A percentile compares a stretch with the other conserved stretches of the same genome.
phyloP scores from a whole-genome alignment of 2,797 vertebrate species.

The Steatocranus sp. region DNA sequence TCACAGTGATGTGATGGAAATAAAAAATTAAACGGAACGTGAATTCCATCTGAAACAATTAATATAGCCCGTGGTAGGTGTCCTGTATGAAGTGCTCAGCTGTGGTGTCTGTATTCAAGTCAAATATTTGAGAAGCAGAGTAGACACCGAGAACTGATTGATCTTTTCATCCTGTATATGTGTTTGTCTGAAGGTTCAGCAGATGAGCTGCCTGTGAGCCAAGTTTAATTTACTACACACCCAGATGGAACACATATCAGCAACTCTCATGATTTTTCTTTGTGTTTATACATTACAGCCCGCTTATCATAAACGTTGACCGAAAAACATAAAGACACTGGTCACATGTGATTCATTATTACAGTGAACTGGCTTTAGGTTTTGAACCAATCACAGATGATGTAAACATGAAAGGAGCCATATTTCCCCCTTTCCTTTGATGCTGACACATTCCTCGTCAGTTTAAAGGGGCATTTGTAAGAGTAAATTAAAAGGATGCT shows the following conservation, averaged over 20 bases:
- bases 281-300: slow-evolving; percentile 45
- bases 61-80: background rate
- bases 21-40: background rate
- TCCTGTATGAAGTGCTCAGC: background rate
- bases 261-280: slow-evolving; percentile 43
- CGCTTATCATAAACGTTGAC: slow-evolving; percentile 48
- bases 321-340: slow-evolving; percentile 29
- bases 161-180: background rate
- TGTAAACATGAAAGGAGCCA: background rate
- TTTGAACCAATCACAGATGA: slow-evolving; percentile 1
- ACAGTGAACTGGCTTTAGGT: background rate
- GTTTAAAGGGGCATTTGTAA: slow-evolving; percentile 7
- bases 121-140: background rate
- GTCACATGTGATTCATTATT: slow-evolving; percentile 46
- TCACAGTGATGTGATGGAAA: background rate
- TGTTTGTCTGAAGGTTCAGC: slow-evolving; percentile 2
- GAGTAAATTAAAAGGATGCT: background rate
- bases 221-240: slow-evolving; percentile 24
- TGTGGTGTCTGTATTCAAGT: background rate
- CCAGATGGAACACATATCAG: slow-evolving; percentile 42
- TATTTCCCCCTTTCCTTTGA: slow-evolving; percentile 24
- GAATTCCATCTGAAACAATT: background rate
- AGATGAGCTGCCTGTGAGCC: slow-evolving; percentile 27
- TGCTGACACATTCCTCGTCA: slow-evolving; percentile 76
- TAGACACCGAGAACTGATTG: background rate